Percentiles rank a stretch among this genome's conserved stretches.
These are phyloP conservation scores for Athene cunicularia DNA, from an alignment of 2,113 vertebrate genomes.

Conservation along the genomic window DNA sequence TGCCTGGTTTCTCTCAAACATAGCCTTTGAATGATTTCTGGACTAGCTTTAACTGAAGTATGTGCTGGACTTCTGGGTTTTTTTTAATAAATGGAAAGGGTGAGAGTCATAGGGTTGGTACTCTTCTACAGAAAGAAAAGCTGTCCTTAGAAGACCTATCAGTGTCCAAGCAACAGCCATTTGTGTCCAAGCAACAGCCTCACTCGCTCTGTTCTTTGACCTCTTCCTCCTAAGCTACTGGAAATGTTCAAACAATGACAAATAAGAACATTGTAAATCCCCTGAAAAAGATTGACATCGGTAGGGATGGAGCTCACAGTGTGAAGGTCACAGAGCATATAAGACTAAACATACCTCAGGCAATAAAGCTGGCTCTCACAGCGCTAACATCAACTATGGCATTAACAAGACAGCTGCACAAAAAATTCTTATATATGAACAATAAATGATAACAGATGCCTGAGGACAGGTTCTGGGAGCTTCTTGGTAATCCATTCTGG, in stretches of 20 bases:
- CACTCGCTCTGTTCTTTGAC: background rate
- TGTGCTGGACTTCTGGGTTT: fast-evolving
- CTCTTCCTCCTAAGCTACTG: background rate
- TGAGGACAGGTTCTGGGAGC: background rate
- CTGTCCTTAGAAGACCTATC: background rate
- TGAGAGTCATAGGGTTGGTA: background rate
- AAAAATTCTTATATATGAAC: background rate
- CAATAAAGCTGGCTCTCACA: background rate
- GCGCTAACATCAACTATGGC: background rate
- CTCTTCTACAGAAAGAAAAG: background rate
- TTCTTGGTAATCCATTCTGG: background rate
- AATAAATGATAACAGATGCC: background rate
- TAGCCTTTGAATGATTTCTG: background rate
- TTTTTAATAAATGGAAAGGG: background rate
- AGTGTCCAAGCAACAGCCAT: background rate
- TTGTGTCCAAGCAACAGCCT: constrained; percentile 18
- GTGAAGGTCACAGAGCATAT: background rate
- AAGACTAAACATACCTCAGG: background rate
- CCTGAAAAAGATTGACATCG: background rate
- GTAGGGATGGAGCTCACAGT: background rate
- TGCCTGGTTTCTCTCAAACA: background rate
- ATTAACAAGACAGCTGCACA: background rate
- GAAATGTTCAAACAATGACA: constrained; percentile 1
- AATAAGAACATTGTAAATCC: background rate
- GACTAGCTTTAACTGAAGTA: background rate